Base-by-base conservation (phyloP, 2,113 vertebrate species). In the Pachyramphus minor region DNA sequence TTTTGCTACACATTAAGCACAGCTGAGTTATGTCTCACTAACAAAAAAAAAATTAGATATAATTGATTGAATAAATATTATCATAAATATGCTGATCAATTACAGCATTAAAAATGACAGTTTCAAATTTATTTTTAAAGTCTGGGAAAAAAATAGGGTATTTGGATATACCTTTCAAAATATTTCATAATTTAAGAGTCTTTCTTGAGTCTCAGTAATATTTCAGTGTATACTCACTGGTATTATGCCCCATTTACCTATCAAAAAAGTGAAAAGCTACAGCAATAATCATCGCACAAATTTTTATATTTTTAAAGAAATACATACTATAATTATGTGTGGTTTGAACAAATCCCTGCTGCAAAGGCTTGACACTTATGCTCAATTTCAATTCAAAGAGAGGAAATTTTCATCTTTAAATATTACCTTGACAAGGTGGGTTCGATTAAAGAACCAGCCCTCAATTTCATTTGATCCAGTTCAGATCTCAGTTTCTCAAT, bases 401-500 rank as follows among this genome's bases (percentile, higher is more conserved):
- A 50, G 47, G 56, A 76, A 81, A 73, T 12, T 27, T 76, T 62
- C 59, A 5, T 49, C 28, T 31, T 69, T 76, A 92, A 90, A 47
- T 72, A 69, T 92, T 98, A 99, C 99, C 99, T 99, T 94, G 99
- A 99, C 93, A 99, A 98, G 20, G 98, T 98, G 44, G 99, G 98
- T 95, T 99, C 99, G 8, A 99, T 99, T 98, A 99, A 98, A 97
- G 99, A 99, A 73, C 99, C 99, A 89, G 98, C 97, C 95, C 99
- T 98, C 97, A 99, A 78, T 95, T 99, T 98, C 98, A 99, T 96
- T 94, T 99, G 99, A 91, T 99, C 99, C 92, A 99, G 97, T 97
- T 99, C 99, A 45, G 97, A 98, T 96, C 99, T 98, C 95, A 99
- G 97, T 89, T 99, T 99, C 91, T 99, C 99, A 68, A 99, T 99